Evolutionary conservation across 92 coral and sea anemone genomes (phyloP).

Genomic region (Hydrozoanthus gracilis): DNA sequence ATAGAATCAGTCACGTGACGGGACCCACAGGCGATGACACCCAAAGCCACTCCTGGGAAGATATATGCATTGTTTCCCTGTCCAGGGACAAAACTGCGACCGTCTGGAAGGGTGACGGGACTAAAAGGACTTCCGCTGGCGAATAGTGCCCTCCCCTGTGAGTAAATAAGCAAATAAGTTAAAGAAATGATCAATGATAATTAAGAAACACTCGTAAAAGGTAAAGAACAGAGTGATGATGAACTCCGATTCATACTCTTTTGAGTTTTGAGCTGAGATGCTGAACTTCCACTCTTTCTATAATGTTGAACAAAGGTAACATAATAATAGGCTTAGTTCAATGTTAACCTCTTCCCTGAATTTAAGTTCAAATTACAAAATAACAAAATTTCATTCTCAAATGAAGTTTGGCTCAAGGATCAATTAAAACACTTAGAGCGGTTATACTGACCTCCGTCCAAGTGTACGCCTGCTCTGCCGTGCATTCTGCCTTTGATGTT

Average conservation of each 20-base stretch:
- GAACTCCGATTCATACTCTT: neutral
- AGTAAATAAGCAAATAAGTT: neutral
- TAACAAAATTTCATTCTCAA: neutral
- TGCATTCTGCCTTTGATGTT: slow-evolving; percentile 96
- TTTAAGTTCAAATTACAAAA: too few species aligned
- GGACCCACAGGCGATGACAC: slow-evolving; percentile 85
- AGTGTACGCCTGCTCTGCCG: slow-evolving; percentile 90
- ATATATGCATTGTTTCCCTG: slow-evolving; percentile 97
- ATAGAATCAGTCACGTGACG: slow-evolving; percentile 87
- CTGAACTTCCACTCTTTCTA: neutral
- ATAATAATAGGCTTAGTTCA: neutral
- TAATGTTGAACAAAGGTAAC: neutral
- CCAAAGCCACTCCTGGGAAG: slow-evolving; percentile 97
- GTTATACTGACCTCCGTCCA: slow-evolving; percentile 83
- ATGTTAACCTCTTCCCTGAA: too few species aligned
- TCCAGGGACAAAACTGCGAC: slow-evolving; percentile 92
- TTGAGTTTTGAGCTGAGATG: too few species aligned
- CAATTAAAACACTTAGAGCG: neutral
- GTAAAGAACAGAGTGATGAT: neutral
- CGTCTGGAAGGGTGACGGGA: slow-evolving; percentile 97
- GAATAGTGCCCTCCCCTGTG: slow-evolving; percentile 90
- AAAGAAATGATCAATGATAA: neutral
- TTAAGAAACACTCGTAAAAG: too few species aligned
- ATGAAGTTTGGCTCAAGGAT: neutral
- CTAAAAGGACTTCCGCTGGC: slow-evolving; percentile 99